Percentiles rank a stretch among this genome's conserved stretches.
These are phyloP conservation scores for Eulemur rufifrons DNA, from an alignment of 2,113 vertebrate genomes.

Conservation along the genomic window DNA sequence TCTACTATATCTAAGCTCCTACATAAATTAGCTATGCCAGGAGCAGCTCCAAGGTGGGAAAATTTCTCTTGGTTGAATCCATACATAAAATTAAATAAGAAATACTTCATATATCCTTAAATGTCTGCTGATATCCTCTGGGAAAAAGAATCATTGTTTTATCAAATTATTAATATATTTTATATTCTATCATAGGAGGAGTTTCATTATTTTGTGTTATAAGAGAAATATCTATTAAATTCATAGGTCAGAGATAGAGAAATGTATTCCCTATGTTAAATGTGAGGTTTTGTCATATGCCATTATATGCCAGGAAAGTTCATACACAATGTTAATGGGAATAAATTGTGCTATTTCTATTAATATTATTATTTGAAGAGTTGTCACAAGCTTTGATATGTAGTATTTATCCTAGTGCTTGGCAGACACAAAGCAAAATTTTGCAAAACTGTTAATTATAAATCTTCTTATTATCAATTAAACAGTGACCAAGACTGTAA, in stretches of 20 bases:
- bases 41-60: not conserved
- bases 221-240: not conserved
- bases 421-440: not conserved
- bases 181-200: not conserved
- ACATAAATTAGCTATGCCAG: not conserved
- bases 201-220: not conserved
- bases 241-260: not conserved
- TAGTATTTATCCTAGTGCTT: not conserved
- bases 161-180: not conserved
- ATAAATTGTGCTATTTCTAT: not conserved
- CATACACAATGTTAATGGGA: not conserved
- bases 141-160: not conserved
- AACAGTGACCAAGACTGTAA: not conserved
- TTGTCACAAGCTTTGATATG: not conserved
- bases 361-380: not conserved
- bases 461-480: not conserved
- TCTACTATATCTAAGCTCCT: not conserved
- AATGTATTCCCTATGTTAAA: not conserved
- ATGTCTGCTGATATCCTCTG: not conserved
- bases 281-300: not conserved
- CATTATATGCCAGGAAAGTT: not conserved
- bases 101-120: not conserved
- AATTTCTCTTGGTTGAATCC: not conserved
- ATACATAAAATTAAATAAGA: not conserved
- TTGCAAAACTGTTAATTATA: not conserved